Evolutionary conservation across 2,797 vertebrate species (phyloP), one percentile per base, ranked within the genome.

Genomic region (Arctocebus calabarensis): DNA sequence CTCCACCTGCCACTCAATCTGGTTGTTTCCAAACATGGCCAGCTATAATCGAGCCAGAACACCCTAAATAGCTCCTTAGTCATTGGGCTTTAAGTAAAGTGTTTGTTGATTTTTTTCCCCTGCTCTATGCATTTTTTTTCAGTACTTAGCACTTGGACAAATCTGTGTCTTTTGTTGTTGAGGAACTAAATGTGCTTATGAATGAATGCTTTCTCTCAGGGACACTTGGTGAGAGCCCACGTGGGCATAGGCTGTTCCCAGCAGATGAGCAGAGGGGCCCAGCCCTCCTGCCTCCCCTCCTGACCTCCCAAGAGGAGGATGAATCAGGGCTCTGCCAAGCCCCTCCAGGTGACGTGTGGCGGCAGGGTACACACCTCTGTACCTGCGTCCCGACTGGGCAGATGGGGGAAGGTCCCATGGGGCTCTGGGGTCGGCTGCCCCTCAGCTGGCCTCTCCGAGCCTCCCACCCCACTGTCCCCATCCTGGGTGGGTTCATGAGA

Each of bases 351-450:
- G 19, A 23, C 0, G 1, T 2, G 16, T 6, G 37, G 22, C 11
- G 4, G 7, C 7, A 8, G 6, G 52, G 0, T 25, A 34, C 32
- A 11, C 10, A 14, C 14, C 4, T 37, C 59, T 23, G n/a, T 1
- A 1, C 7, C 79, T n/a, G 27, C 27, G 22, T 32, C 16, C 8
- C 5, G 34, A 6, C n/a, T 9, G 17, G 78, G n/a, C 27, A 81
- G 12, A 32, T 1, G 5, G 0, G 23, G 37, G n/a, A 16, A 27
- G 32, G n/a, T 45, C 29, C 9, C 5, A 3, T 0, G 8, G 48
- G 29, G 16, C 14, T 19, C 11, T 0, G 0, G 29, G 59, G 2
- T 3, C 32, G 12, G 4, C 22, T 10, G 2, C 0, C 20, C 34
- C 23, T 9, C 0, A 0, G 70, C 7, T 48, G 68, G 55, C 32